A percentile compares a stretch with the other conserved stretches of the same genome.
Evolutionary conservation across 2,113 vertebrate genomes (phyloP).

Genomic region (rabbit (Oryctolagus cuniculus)): DNA sequence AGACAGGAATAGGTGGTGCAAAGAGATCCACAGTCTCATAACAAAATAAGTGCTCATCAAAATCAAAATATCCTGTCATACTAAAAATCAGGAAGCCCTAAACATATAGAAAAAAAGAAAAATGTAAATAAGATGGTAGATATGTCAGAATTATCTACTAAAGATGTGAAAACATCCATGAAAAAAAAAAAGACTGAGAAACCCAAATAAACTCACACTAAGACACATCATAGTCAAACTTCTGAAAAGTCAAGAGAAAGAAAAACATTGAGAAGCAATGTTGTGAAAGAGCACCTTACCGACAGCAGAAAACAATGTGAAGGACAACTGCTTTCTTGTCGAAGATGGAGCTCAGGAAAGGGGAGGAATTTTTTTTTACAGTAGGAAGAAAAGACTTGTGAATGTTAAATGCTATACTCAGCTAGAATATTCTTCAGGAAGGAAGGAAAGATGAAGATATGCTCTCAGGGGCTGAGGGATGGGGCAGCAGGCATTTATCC

Average conservation of each 20-base stretch:
- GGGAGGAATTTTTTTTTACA: not conserved
- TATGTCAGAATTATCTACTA: not conserved
- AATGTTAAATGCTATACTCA: not conserved
- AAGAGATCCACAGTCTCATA: not conserved
- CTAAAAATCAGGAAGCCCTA: not conserved
- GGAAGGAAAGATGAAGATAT: not conserved
- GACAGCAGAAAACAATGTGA: not conserved
- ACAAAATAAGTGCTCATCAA: not conserved
- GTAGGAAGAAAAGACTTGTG: not conserved
- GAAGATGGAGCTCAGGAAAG: not conserved
- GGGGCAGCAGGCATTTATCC: too few species aligned
- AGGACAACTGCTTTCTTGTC: not conserved
- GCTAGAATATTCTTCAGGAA: not conserved
- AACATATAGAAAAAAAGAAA: not conserved
- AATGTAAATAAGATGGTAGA: not conserved
- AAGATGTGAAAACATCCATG: not conserved
- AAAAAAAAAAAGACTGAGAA: slow-evolving; percentile 14
- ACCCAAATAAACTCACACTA: not conserved
- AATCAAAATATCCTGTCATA: not conserved
- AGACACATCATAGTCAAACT: not conserved
- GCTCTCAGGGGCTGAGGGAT: too few species aligned
- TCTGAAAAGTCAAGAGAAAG: not conserved
- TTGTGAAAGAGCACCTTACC: not conserved
- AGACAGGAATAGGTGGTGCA: not conserved
- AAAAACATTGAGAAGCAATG: not conserved